These are phyloP conservation scores for Ophiodon elongatus DNA, from an alignment of 2,113 vertebrate species.

Conservation along the genomic window DNA sequence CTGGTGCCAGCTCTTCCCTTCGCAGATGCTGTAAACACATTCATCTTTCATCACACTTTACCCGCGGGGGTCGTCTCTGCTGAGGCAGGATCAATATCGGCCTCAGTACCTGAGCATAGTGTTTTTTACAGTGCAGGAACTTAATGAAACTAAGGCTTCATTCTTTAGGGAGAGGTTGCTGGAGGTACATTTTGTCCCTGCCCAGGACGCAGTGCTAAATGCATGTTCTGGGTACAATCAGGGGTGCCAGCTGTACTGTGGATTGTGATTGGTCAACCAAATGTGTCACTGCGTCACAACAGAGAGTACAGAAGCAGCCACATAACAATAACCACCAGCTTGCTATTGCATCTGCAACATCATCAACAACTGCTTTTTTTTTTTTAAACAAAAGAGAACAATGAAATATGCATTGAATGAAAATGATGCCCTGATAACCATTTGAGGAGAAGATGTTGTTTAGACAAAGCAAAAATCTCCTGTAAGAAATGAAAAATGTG, in stretches of 20 bases:
- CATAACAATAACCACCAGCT: slow-evolving; percentile 4
- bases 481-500: neutral
- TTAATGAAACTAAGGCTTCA: neutral
- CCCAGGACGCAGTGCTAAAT: neutral
- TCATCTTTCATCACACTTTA: slow-evolving; percentile 59
- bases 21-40: slow-evolving; percentile 50
- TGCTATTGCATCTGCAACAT: neutral
- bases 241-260: neutral
- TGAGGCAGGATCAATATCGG: slow-evolving; percentile 34
- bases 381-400: slow-evolving; percentile 17
- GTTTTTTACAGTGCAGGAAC: slow-evolving; percentile 14
- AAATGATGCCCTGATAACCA: neutral
- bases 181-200: neutral
- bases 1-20: slow-evolving; percentile 1
- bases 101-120: slow-evolving; percentile 8
- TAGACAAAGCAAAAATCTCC: neutral
- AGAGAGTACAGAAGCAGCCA: neutral
- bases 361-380: neutral
- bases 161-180: neutral
- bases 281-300: neutral
- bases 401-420: neutral
- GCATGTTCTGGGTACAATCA: neutral
- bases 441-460: neutral
- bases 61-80: neutral
- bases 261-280: neutral